Base-by-base conservation (phyloP, 23 tunicate species). In the Trididemnum clinides region DNA sequence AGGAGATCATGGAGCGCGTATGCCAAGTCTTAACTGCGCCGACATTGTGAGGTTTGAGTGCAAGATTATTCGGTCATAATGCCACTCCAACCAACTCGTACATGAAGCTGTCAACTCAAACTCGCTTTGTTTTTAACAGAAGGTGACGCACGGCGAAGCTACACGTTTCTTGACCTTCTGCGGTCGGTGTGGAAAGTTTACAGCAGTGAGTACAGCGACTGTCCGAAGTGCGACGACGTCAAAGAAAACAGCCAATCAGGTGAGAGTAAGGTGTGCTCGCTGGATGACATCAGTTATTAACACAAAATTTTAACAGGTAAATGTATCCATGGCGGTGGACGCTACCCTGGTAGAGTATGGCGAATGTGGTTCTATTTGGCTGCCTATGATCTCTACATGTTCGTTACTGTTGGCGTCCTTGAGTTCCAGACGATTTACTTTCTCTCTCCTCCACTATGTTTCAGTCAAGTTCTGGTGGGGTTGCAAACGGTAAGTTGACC, bases 141-240 rank as follows among this genome's bases (percentile, higher is more conserved):
- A n/a, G n/a, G n/a, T n/a, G n/a, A n/a, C n/a, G n/a, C 54, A 44
- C 15, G 12, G 15, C 10, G 54, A 15, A 7, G 12, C 10, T 59
- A 59, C 66, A 59, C 66, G 66, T 25, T 59, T 26, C 29, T 66
- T 2, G 90, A 86, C 31, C 28, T 91, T 32, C 33, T 89, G 87
- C 82, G 63, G 36, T 49, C 90, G 5, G 96, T 91, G 12, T 86
- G 90, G 96, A 63, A 29, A 28, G 96, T 91, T 0, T 91, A 91
- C 58, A 86, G 71, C 49, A 74, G 84, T 20, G 96, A 91, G 33
- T 91, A 72, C 80, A 86, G 85, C 49, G 63, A 73, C 33, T 91
- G 96, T 38, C 88, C 64, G 1, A 26, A 80, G 36, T 91, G 96
- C 49, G 30, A 39, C 29, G 84, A n/a, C n/a, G n/a, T n/a, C n/a